Base-by-base conservation (phyloP, 2,113 vertebrate species). In the Condylura cristata region DNA sequence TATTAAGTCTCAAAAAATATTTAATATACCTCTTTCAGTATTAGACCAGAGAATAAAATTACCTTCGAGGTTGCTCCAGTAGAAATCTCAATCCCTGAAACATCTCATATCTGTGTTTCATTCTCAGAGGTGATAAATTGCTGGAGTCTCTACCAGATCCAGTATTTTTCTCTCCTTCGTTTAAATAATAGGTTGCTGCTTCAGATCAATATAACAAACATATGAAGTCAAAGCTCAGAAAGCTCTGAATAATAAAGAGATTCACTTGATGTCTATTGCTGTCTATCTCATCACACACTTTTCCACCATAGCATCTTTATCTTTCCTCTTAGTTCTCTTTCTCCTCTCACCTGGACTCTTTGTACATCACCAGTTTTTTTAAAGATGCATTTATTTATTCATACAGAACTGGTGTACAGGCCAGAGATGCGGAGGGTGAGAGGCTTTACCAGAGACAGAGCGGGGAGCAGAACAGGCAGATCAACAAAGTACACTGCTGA, bases 141-240 rank as follows among this genome's bases (percentile, higher is more conserved):
- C 28, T 61, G 17, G 28, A 44, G 85, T 56, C 22, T 93, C n/a
- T 80, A 22, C 18, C 26, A 65, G 3, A 78, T 44, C 5, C 10
- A 89, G 4, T 46, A 37, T 86, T 56, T 89, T 89, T 70, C 48
- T 84, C 28, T 75, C n/a, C 17, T 30, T 76, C 34, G 26, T 65
- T 72, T 90, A 68, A 92, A n/a, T 80, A 93, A 82, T 28, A 70
- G 34, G 10, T 34, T 61, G 20, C 22, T 34, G 53, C 9, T 76
- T 95, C 76, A 74, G 70, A 90, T 92, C 70, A 89, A 89, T 81
- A 68, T 8, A 95, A 8, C 12, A 87, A 87, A 46, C 18, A 72
- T 13, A 92, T 82, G 86, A 92, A 84, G 46, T 72, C 13, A 71
- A 92, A 80, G n/a, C 63, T 74, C 63, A 68, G 48, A 78, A 60